phyloP scores from a whole-genome alignment of 1,140 invertebrate species.

The Agraylea sexmaculata region DNA sequence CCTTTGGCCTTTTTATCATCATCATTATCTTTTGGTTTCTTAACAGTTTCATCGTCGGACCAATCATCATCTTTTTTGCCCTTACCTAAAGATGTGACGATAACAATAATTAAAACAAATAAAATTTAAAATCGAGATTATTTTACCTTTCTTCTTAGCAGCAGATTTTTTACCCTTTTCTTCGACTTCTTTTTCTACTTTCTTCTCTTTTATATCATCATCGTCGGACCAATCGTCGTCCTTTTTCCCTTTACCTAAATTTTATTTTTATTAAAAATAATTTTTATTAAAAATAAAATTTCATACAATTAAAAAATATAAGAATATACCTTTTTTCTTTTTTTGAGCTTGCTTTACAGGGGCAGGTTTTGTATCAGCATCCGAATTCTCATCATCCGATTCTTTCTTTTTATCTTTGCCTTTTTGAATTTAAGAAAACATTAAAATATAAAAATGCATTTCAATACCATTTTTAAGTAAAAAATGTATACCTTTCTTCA shows the following conservation, averaged over 20 bases:
- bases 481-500: slow-evolving; percentile 37
- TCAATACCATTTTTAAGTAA: not conserved
- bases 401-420: slow-evolving; percentile 20
- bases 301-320: slow-evolving; percentile 7
- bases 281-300: slow-evolving; percentile 2
- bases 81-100: slow-evolving; percentile 26
- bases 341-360: slow-evolving; percentile 13
- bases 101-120: slow-evolving; percentile 1
- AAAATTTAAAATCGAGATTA: slow-evolving; percentile 8
- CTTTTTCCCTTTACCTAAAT: slow-evolving; percentile 39
- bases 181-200: not conserved
- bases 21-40: slow-evolving; percentile 27
- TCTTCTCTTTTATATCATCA: slow-evolving; percentile 14
- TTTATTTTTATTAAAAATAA: no score
- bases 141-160: slow-evolving; percentile 18
- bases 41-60: slow-evolving; percentile 33
- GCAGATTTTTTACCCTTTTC: slow-evolving; percentile 14
- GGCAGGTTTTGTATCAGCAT: no score
- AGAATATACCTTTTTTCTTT: slow-evolving; percentile 18
- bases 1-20: slow-evolving; percentile 11
- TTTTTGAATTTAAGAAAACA: slow-evolving; percentile 5
- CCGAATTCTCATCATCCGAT: slow-evolving; percentile 12
- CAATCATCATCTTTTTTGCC: slow-evolving; percentile 41
- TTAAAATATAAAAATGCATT: slow-evolving; percentile 3
- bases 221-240: slow-evolving; percentile 12